A percentile compares a stretch with the other conserved stretches of the same genome.
These are phyloP conservation scores for Ciconia stormi DNA, from an alignment of 2,113 vertebrate genomes.

Conservation along the genomic window DNA sequence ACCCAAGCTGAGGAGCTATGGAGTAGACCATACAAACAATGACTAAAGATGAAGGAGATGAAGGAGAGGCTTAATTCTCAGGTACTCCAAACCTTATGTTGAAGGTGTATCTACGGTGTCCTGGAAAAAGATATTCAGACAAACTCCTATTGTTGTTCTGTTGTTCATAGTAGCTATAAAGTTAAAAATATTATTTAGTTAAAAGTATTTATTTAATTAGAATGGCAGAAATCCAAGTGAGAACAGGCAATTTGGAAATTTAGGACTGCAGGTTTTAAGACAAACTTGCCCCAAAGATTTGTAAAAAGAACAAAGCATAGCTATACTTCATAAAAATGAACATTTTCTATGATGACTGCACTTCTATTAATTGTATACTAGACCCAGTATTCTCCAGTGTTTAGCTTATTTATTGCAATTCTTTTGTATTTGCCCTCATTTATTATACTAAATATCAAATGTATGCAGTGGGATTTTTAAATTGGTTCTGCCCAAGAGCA, in stretches of 20 bases:
- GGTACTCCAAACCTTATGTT: neutral
- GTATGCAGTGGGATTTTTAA: slow-evolving; percentile 12
- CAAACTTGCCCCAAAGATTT: neutral
- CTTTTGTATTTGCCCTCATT: slow-evolving; percentile 17
- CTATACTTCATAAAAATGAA: neutral
- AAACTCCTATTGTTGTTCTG: neutral
- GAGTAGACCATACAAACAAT: neutral
- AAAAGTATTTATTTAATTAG: neutral
- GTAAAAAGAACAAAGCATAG: neutral
- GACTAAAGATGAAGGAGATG: neutral
- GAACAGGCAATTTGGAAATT: neutral
- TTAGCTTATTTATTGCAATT: neutral
- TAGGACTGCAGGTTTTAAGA: neutral
- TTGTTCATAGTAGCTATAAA: neutral
- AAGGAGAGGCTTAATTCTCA: neutral
- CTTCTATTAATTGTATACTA: neutral
- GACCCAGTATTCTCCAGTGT: neutral
- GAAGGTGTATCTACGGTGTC: no score
- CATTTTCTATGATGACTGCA: neutral
- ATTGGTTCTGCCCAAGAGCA: slow-evolving; percentile 18
- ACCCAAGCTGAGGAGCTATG: neutral
- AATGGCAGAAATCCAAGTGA: neutral
- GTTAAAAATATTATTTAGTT: neutral
- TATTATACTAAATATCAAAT: slow-evolving; percentile 23
- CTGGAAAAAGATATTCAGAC: neutral